These are phyloP conservation scores for Centropus unirufus DNA, from an alignment of 2,113 vertebrate genomes.

Conservation along the genomic window DNA sequence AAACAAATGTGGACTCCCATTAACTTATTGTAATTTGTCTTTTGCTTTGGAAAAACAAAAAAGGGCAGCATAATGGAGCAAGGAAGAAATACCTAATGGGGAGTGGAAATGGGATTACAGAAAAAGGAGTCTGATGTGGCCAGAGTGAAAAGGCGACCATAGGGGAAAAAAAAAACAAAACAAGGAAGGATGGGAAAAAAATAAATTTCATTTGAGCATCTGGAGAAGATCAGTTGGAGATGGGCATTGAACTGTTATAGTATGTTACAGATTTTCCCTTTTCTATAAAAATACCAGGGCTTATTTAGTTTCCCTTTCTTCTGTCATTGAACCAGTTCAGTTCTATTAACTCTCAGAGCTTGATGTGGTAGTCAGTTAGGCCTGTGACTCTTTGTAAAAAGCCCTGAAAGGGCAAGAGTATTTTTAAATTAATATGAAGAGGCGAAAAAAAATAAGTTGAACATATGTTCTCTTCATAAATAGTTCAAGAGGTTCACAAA, in stretches of 20 bases:
- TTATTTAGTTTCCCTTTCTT: neutral
- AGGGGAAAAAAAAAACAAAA: too few species aligned
- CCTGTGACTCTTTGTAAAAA: neutral
- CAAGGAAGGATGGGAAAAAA: neutral
- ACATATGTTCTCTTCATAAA: neutral
- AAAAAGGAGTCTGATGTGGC: neutral
- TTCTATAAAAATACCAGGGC: neutral
- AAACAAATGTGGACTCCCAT: neutral
- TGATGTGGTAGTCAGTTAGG: neutral
- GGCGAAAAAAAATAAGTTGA: neutral
- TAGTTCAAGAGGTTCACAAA: neutral
- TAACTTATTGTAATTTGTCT: neutral
- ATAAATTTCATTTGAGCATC: neutral
- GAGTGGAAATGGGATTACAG: neutral
- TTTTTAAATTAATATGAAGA: neutral
- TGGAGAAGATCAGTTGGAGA: neutral
- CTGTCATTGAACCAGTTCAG: neutral
- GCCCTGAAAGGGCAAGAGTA: neutral
- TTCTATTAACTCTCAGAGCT: neutral
- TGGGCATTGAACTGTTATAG: neutral
- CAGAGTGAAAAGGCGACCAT: neutral
- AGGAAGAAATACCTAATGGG: neutral
- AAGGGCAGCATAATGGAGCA: neutral
- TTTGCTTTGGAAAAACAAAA: neutral
- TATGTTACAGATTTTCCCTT: neutral